These are phyloP conservation scores for Sinonovacula constricta DNA, from an alignment of 1,140 invertebrate species.

Conservation along the genomic window DNA sequence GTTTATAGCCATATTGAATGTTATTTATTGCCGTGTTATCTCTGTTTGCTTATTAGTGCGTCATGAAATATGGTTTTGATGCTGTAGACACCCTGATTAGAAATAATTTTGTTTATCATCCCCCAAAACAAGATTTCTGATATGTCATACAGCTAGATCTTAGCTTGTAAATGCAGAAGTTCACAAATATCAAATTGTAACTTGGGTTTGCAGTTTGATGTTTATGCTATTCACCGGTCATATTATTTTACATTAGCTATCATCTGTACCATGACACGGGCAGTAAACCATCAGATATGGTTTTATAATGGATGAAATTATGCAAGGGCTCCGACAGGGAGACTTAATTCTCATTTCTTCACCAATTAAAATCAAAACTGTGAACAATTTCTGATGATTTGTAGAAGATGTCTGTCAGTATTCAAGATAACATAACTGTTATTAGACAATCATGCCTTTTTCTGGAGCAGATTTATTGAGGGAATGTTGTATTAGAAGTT, in stretches of 20 bases:
- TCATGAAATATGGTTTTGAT: conserved; percentile 44
- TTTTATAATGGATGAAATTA: background rate
- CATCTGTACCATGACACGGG: background rate
- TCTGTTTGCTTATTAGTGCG: conserved; percentile 24
- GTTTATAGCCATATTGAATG: conserved; percentile 40
- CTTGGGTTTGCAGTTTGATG: no score
- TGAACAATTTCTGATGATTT: no score
- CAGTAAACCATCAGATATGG: background rate
- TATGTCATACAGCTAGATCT: background rate
- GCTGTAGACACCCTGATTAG: conserved; percentile 52
- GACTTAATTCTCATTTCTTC: no score
- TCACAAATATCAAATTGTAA: background rate
- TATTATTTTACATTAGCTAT: background rate
- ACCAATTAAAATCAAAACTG: no score
- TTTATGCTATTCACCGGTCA: no score
- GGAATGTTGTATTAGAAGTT: no score
- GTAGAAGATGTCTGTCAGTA: no score
- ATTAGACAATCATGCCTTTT: no score
- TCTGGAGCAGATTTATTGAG: no score
- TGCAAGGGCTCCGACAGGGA: no score
- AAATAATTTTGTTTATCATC: conserved; percentile 45
- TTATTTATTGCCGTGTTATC: conserved; percentile 34
- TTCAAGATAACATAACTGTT: no score
- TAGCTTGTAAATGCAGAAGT: background rate
- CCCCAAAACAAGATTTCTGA: background rate